Base-by-base conservation (phyloP, 2,113 vertebrate species). In the Sinocyclocheilus anshuiensis region DNA sequence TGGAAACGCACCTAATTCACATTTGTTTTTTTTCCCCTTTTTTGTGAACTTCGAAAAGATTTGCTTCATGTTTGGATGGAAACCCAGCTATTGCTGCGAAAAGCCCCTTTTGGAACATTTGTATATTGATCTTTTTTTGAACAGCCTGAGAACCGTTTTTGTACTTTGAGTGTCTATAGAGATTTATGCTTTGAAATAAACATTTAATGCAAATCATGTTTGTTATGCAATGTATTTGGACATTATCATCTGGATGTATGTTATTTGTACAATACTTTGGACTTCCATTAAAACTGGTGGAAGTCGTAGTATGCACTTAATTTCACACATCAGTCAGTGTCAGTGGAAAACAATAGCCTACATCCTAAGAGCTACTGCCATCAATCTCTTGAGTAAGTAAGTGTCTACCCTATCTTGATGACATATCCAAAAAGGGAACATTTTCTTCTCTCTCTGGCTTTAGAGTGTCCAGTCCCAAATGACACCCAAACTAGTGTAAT, bases 131-230 rank as follows among this genome's bases (percentile, higher is more conserved):
- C 45, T 24, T 8, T 75, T 76, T 42, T 75, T 76, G n/a, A 8
- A 29, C 15, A 69, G 6, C 77, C 26, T 11, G 15, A 36, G 24
- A 53, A 57, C 26, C 3, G 36, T 4, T 36, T 22, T 61, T 80
- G 20, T 63, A 45, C 57, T 33, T 18, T 33, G 75, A 77, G n/a
- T 53, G 42, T 15, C n/a, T 5, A 39, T 33, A 33, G 16, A 65
- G 79, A 65, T 65, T 24, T 2, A n/a, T 61, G 11, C 20, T 9
- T 7, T 82, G 7, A 67, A 81, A 81, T 45, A 67, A 81, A 81
- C 22, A 50, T 18, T 26, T 24, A n/a, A 26, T 50, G 5, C 33
- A 13, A 16, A 61, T 80, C 6, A 22, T 24, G 63, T 45, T 7
- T 22, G 3, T 63, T 63, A 11, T 63, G 22, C 20, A 50, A 4